A percentile compares a stretch with the other conserved stretches of the same genome.
phyloP scores from a whole-genome alignment of 2,888 invertebrate genomes.

The Tetanocera ferruginea region DNA sequence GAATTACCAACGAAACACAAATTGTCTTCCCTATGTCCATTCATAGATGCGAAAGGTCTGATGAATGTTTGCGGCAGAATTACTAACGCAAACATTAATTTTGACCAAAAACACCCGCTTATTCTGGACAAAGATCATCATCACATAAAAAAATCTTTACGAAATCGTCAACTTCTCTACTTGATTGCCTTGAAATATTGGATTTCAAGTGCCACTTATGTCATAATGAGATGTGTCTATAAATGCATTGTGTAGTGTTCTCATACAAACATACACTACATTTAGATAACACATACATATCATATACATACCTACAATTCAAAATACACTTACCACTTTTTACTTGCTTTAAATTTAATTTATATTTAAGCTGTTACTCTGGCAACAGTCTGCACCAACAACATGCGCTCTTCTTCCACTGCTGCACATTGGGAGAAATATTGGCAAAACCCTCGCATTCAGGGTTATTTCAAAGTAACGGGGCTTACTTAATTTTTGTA shows the following conservation, averaged over 20 bases:
- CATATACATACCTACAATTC: too few relatives aligned
- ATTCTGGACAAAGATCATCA: constrained; percentile 43
- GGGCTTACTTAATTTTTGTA: too few relatives aligned
- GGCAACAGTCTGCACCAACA: too few relatives aligned
- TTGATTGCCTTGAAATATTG: constrained; percentile 39
- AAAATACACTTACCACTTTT: too few relatives aligned
- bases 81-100: constrained; percentile 40
- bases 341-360: too few relatives aligned
- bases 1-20: constrained; percentile 35
- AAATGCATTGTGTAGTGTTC: too few relatives aligned
- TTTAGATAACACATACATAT: too few relatives aligned
- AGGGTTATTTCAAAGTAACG: too few relatives aligned
- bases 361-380: too few relatives aligned
- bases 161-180: constrained; percentile 41
- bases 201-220: constrained; percentile 36
- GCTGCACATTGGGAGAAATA: too few relatives aligned
- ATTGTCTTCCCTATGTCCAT: constrained; percentile 37
- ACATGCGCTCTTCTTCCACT: constrained; percentile 13
- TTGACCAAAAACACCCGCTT: constrained; percentile 46
- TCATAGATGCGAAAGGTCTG: constrained; percentile 40
- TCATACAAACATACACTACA: too few relatives aligned
- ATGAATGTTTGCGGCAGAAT: constrained; percentile 46
- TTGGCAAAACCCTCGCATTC: too few relatives aligned
- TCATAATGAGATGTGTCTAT: constrained; percentile 42
- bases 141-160: constrained; percentile 37